Evolutionary conservation across 2,888 invertebrate species (phyloP).

Genomic region (Euspilapteryx auroguttella): DNA sequence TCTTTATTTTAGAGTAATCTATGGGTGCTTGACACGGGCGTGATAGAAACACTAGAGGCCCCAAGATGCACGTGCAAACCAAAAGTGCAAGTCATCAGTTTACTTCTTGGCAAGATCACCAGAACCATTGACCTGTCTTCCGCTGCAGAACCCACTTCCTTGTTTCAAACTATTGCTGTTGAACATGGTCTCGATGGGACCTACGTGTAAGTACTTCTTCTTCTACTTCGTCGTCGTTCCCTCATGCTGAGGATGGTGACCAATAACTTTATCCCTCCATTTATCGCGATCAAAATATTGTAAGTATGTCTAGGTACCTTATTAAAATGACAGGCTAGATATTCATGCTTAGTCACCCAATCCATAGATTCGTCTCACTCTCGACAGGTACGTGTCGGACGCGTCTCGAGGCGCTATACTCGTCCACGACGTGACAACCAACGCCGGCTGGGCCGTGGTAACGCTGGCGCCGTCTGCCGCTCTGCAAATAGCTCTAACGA

Average conservation of each 20-base stretch:
- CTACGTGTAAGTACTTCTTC: conserved; percentile 58
- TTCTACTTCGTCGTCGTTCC: too few relatives aligned
- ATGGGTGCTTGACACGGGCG: conserved; percentile 74
- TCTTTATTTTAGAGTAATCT: conserved; percentile 70
- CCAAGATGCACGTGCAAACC: conserved; percentile 69
- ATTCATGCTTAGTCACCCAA: too few relatives aligned
- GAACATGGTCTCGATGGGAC: conserved; percentile 67
- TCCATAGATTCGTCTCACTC: too few relatives aligned
- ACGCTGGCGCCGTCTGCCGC: conserved; percentile 62
- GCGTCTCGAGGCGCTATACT: conserved; percentile 69
- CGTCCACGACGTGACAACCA: conserved; percentile 66
- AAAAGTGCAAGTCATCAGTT: conserved; percentile 67
- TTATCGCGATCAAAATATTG: too few relatives aligned
- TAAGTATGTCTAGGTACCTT: too few relatives aligned
- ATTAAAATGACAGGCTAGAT: too few relatives aligned
- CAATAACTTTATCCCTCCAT: too few relatives aligned
- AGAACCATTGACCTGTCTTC: conserved; percentile 64
- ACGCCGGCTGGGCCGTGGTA: conserved; percentile 65
- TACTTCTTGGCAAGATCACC: conserved; percentile 62
- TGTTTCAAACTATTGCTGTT: conserved; percentile 69
- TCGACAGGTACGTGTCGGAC: conserved; percentile 64
- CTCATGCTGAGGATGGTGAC: too few relatives aligned
- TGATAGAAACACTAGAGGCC: conserved; percentile 66
- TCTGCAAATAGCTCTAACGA: conserved; percentile 66
- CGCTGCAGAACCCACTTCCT: conserved; percentile 58